Evolutionary conservation across 2,113 vertebrate genomes (phyloP).

Genomic region (Eptesicus fuscus): DNA sequence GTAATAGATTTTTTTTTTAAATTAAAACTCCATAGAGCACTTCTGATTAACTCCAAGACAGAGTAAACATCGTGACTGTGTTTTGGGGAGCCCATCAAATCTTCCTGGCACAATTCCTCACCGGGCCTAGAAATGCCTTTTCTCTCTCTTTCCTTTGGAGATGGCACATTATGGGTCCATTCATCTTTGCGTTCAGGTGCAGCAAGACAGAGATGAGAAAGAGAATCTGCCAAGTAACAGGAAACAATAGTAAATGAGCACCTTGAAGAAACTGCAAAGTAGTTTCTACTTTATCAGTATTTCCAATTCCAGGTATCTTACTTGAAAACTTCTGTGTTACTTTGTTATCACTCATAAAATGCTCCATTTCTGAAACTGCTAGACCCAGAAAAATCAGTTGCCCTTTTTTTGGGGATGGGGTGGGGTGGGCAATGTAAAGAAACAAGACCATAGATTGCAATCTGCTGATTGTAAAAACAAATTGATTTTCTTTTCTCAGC

Average conservation of each 20-base stretch:
- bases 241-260: slow-evolving; percentile 43
- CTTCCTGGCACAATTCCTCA: slow-evolving; percentile 36
- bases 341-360: slow-evolving; percentile 30
- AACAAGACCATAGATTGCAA: slow-evolving; percentile 20
- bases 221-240: background rate
- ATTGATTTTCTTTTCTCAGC: slow-evolving; percentile 55
- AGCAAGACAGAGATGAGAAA: background rate
- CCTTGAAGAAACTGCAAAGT: slow-evolving; percentile 36
- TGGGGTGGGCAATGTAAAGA: background rate
- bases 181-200: slow-evolving; percentile 61
- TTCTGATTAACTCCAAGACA: slow-evolving; percentile 63
- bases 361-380: slow-evolving; percentile 54
- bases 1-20: slow-evolving; percentile 62
- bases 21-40: slow-evolving; percentile 65
- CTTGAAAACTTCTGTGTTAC: slow-evolving; percentile 59
- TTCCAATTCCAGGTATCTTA: slow-evolving; percentile 20
- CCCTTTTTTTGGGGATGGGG: background rate
- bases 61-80: slow-evolving; percentile 56
- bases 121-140: slow-evolving; percentile 50
- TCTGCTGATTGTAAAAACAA: slow-evolving; percentile 25
- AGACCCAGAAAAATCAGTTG: slow-evolving; percentile 44
- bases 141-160: slow-evolving; percentile 57
- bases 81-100: slow-evolving; percentile 47
- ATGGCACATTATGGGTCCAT: slow-evolving; percentile 14
- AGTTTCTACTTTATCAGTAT: slow-evolving; percentile 60